Evolutionary conservation across 1,140 invertebrate species (phyloP), one percentile per base, ranked within the genome.

Genomic region (Brachionus rubens): DNA sequence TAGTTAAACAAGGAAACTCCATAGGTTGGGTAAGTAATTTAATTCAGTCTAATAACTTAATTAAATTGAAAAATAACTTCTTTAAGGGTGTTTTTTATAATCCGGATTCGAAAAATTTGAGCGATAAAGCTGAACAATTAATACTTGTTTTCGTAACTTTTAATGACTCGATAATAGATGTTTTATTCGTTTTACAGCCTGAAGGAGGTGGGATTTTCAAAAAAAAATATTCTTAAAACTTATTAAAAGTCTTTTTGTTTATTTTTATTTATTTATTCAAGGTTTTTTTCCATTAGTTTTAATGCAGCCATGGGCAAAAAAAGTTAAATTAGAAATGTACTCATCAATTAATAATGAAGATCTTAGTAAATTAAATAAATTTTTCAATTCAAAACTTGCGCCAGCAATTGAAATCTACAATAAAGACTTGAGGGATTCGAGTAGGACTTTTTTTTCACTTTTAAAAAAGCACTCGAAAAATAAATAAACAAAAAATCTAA

Each of bases 81-180:
- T 36, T 33, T 5, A 48, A 72, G 68, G 68, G 68, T n/a, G 68
- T 72, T 40, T 72, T 50, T 14, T 72, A 72, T n/a, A 48, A 72
- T 30, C 68, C 68, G 21, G 50, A 75, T 26, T 43, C 36, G 5
- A 36, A 41, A 19, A 21, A 41, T 28, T 21, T 14, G 41, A 50
- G 80, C 77, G 80, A 82, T 21, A 81, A 80, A 52, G 77, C 77
- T 30, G 56, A 81, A 62, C 83, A 84, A 76, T 77, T 83, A 16
- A 81, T 83, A 4, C 77, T 83, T 30, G 82, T 82, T 78, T 83
- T 81, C 78, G 80, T 84, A 9, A 81, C 81, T 19, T 76, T 81
- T 46, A 78, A 84, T 76, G 78, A 79, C 14, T 70, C 77, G 21
- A 80, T 82, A 62, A 79, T 79, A n/a, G 80, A 80, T 72, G 78